Evolutionary conservation across 2,113 vertebrate species (phyloP).

Genomic region (Leptosomus discolor): DNA sequence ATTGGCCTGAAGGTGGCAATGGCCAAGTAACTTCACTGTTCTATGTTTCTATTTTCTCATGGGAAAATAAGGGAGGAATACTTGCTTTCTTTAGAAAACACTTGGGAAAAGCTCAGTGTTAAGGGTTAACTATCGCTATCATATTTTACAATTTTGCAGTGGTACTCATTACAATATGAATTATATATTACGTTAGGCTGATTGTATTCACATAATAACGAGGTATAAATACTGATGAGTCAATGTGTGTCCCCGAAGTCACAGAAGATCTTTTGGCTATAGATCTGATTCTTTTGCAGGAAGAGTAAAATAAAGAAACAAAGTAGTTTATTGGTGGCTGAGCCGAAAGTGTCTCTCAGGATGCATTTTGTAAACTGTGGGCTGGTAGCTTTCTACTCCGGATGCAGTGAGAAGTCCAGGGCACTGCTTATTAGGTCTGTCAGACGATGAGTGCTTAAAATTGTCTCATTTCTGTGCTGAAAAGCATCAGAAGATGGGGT

Average conservation of each 20-base stretch:
- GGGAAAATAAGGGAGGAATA: background rate
- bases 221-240: background rate
- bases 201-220: background rate
- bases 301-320: background rate
- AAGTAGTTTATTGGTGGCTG: background rate
- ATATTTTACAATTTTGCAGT: background rate
- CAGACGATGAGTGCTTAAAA: background rate
- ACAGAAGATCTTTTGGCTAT: background rate
- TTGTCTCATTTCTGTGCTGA: background rate
- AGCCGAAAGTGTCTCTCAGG: background rate
- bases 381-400: background rate
- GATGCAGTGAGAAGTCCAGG: background rate
- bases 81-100: background rate
- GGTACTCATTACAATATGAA: background rate
- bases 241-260: background rate
- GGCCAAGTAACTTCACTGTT: background rate
- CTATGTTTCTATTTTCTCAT: background rate
- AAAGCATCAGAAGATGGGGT: background rate
- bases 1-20: background rate
- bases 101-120: background rate
- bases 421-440: background rate
- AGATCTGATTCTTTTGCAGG: background rate
- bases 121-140: background rate
- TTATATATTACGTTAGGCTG: background rate
- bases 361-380: background rate